Evolutionary conservation across 2,113 vertebrate genomes (phyloP), one percentile per base, ranked within the genome.

Genomic region (Apodemus sylvaticus): DNA sequence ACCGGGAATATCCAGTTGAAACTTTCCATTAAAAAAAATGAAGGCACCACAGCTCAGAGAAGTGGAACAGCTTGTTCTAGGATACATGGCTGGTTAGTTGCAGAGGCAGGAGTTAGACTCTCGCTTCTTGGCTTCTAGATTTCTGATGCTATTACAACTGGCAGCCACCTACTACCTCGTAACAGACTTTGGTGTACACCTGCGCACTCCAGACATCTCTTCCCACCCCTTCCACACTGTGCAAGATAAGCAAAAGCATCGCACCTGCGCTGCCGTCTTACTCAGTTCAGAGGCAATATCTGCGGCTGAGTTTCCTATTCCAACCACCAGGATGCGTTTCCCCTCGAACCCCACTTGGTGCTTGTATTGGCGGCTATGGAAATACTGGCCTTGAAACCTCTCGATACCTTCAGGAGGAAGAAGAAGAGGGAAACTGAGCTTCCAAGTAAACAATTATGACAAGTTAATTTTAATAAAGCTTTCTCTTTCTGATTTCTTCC

Each of bases 331-430:
- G 66, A 99, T 98, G 36, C 89, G 98, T 95, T 99, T 99, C 36
- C 98, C 98, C 78, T 98, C 71, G 76, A 97, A 99, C 24, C 73
- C 92, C 0, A 97, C 90, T 55, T 98, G 98, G 14, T 97, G 92
- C 95, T 99, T 99, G 93, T 99, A 99, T 16, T 99, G 98, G 97
- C 98, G 98, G 96, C 99, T 99, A 81, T 99, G 99, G 86, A 98
- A 96, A 93, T 98, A 98, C 14, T 96, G 97, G 16, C 99, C 99
- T 93, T 98, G 96, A 97, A 99, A 99, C 0, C 74, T 98, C 78
- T 99, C 98, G 8, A 98, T 96, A 64, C 99, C 99, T 99, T 94
- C 5, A 96, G 55, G 53, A 76, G 92, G 76, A 81, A 86, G 53
- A 96, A 64, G 55, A 97, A 62, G 58, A 97, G 66, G 98, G 82